phyloP scores from a whole-genome alignment of 2,113 vertebrate genomes.

The Columba livia region DNA sequence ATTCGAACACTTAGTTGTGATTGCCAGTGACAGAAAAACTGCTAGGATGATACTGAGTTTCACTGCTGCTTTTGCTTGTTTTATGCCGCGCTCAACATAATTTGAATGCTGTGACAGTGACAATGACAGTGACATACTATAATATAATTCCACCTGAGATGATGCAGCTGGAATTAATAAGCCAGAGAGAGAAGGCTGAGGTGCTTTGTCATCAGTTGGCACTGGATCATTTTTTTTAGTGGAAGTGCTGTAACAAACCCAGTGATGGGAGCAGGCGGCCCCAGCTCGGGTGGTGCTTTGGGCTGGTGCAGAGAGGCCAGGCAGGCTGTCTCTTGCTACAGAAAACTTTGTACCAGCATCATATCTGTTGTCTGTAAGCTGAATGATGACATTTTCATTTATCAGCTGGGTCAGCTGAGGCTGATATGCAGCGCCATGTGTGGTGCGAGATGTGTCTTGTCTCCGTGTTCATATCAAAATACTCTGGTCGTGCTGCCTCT shows the following conservation, averaged over 20 bases:
- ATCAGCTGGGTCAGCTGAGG: not conserved
- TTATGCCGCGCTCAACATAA: not conserved
- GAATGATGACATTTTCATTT: not conserved
- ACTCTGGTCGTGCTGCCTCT: not conserved
- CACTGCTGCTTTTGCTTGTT: slow-evolving; percentile 23
- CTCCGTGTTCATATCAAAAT: not conserved
- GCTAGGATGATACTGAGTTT: not conserved
- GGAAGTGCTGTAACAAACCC: not conserved
- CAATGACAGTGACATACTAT: not conserved
- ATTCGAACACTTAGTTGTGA: not conserved
- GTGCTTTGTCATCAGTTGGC: not conserved
- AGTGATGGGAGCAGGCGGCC: not conserved
- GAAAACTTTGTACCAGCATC: not conserved
- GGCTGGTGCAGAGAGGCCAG: not conserved
- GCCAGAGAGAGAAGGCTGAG: not conserved
- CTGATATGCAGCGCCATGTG: not conserved
- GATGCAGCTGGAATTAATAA: slow-evolving; percentile 41
- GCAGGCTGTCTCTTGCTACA: not conserved
- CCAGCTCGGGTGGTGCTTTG: not conserved
- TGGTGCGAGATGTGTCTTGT: not conserved
- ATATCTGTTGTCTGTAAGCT: not conserved
- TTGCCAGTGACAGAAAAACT: not conserved
- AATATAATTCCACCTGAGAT: slow-evolving; percentile 33
- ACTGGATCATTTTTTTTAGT: not conserved
- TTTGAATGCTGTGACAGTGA: slow-evolving; percentile 31